These are phyloP conservation scores for Anagrus nilaparvatae DNA, from an alignment of 1,140 invertebrate species.

Conservation along the genomic window DNA sequence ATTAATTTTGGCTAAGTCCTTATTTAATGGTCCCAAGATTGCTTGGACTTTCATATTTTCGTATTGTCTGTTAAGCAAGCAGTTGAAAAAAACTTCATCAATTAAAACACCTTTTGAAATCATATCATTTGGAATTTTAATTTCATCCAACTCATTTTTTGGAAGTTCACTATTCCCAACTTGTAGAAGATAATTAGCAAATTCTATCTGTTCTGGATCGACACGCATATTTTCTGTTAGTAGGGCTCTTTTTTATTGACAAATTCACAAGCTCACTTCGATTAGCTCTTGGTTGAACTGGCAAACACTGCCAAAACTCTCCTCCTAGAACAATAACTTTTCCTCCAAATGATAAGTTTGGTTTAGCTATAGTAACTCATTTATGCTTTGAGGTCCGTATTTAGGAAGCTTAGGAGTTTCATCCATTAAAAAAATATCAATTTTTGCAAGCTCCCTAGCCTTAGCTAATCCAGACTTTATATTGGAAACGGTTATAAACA, in stretches of 20 bases:
- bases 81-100: neutral
- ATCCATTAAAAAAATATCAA: conserved; percentile 21
- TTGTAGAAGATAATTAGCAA: conserved; percentile 9
- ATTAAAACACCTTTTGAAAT: too few species aligned
- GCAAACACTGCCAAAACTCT: conserved; percentile 20
- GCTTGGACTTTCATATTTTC: neutral
- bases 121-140: too few species aligned
- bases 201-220: conserved; percentile 8
- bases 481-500: conserved; percentile 4
- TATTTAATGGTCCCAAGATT: neutral
- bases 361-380: conserved; percentile 13
- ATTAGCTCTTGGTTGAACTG: conserved; percentile 15
- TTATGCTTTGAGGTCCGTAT: conserved; percentile 15
- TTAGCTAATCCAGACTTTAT: conserved; percentile 23
- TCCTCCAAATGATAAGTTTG: conserved; percentile 16
- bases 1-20: conserved; percentile 3
- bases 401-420: conserved; percentile 21
- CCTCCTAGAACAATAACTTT: conserved; percentile 18
- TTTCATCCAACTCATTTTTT: neutral
- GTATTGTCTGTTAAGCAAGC: neutral
- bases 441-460: conserved; percentile 7
- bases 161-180: conserved; percentile 7
- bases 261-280: conserved; percentile 17
- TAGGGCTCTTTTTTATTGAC: conserved; percentile 11
- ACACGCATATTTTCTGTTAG: conserved; percentile 8